These are phyloP conservation scores for Onthophagus sagittarius DNA, from an alignment of 2,888 invertebrate genomes.

Conservation along the genomic window DNA sequence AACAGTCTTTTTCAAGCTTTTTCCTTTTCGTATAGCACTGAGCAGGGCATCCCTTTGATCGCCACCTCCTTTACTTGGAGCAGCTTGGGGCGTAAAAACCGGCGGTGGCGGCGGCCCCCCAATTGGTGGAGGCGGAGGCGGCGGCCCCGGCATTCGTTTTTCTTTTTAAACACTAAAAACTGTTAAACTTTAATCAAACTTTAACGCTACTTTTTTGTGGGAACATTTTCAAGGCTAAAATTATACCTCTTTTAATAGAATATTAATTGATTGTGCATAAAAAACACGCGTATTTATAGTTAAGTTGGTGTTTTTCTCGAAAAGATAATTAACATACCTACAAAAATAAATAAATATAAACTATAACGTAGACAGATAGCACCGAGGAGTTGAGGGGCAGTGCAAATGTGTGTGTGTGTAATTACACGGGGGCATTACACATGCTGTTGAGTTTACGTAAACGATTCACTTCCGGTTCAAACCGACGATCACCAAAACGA, in stretches of 20 bases:
- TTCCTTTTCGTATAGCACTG: slow-evolving; percentile 78
- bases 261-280: slow-evolving; percentile 1
- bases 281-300: not conserved
- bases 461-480: not conserved
- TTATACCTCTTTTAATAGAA: not conserved
- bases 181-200: not conserved
- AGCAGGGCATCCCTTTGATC: slow-evolving; percentile 68
- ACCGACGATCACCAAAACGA: not conserved
- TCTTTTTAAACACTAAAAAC: slow-evolving; percentile 11
- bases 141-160: slow-evolving; percentile 52
- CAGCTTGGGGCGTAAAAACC: slow-evolving; percentile 56
- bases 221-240: slow-evolving; percentile 14
- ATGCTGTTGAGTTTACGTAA: not conserved
- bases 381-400: not conserved
- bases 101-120: slow-evolving; percentile 62
- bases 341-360: slow-evolving; percentile 6
- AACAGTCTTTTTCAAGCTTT: slow-evolving; percentile 76
- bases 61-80: slow-evolving; percentile 51
- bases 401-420: not conserved
- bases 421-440: not conserved
- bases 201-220: not conserved
- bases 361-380: not conserved
- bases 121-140: slow-evolving; percentile 63
- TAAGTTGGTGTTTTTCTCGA: not conserved
- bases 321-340: not conserved